Conservation (phyloP, 1,140 invertebrate species). For the Wasmannia auropunctata region DNA sequence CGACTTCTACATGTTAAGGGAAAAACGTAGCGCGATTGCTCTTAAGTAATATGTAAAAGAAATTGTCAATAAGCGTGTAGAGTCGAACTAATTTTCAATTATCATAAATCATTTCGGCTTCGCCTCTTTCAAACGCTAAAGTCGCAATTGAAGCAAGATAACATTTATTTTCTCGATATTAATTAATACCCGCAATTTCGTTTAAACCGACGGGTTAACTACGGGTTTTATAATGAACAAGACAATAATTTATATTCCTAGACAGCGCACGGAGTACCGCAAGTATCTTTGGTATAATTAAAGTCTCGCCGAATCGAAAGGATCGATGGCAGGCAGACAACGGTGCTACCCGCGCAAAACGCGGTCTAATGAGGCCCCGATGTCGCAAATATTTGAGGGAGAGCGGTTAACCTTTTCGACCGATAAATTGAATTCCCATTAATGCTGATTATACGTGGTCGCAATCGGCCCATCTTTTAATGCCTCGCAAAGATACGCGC, state of each 20-base stretch:
- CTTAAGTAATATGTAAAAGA: neutral
- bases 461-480: conserved; percentile 39
- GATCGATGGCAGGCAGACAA: conserved; percentile 19
- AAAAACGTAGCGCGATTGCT: neutral
- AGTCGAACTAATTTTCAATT: neutral
- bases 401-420: conserved; percentile 64
- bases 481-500: conserved; percentile 15
- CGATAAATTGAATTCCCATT: conserved; percentile 68
- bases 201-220: conserved; percentile 15
- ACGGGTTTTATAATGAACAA: neutral
- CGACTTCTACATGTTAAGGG: neutral
- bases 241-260: conserved; percentile 54
- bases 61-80: neutral
- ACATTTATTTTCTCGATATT: conserved; percentile 24
- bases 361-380: conserved; percentile 36
- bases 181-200: conserved; percentile 32
- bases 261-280: neutral
- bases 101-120: neutral
- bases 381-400: conserved; percentile 66
- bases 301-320: conserved; percentile 30
- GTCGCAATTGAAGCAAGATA: neutral
- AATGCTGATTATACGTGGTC: conserved; percentile 54
- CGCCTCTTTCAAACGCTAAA: neutral
- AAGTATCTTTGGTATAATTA: conserved; percentile 40
- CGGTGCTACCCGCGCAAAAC: conserved; percentile 13